Evolutionary conservation across 2,797 vertebrate species (phyloP).

Genomic region (Arvicola amphibius): DNA sequence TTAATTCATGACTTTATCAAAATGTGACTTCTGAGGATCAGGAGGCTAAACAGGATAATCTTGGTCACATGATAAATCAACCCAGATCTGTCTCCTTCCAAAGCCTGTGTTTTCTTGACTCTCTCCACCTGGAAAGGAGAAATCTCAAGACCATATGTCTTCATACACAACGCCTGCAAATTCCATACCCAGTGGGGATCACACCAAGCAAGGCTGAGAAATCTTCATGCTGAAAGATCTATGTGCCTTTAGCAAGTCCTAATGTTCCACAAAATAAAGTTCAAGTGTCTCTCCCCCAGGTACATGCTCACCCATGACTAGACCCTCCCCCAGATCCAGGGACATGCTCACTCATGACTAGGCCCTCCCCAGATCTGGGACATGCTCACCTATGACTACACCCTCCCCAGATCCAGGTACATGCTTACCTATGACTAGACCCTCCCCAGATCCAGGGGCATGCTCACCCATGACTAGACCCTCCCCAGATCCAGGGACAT

Average conservation of each 20-base stretch:
- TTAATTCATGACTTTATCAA: slow-evolving; percentile 33
- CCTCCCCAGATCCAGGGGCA: neutral
- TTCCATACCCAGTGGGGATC: neutral
- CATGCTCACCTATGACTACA: neutral
- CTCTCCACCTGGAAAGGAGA: neutral
- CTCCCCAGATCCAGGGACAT: neutral
- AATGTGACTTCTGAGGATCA: slow-evolving; percentile 34
- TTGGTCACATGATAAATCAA: slow-evolving; percentile 38
- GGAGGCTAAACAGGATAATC: slow-evolving; percentile 28
- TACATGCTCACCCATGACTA: neutral
- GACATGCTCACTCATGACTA: neutral
- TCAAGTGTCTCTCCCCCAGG: neutral
- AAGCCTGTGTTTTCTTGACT: neutral
- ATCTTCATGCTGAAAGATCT: neutral
- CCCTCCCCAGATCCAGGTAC: neutral
- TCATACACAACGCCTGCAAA: neutral
- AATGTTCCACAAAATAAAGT: neutral
- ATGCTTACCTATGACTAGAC: neutral
- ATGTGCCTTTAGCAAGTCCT: neutral
- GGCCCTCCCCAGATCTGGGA: no score
- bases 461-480: neutral
- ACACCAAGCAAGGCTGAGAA: neutral
- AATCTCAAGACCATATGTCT: neutral
- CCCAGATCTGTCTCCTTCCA: neutral
- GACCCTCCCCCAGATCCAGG: neutral